A percentile compares a stretch with the other conserved stretches of the same genome.
These are phyloP conservation scores for Tetramorium parvispinum DNA, from an alignment of 1,140 invertebrate genomes.

Conservation along the genomic window DNA sequence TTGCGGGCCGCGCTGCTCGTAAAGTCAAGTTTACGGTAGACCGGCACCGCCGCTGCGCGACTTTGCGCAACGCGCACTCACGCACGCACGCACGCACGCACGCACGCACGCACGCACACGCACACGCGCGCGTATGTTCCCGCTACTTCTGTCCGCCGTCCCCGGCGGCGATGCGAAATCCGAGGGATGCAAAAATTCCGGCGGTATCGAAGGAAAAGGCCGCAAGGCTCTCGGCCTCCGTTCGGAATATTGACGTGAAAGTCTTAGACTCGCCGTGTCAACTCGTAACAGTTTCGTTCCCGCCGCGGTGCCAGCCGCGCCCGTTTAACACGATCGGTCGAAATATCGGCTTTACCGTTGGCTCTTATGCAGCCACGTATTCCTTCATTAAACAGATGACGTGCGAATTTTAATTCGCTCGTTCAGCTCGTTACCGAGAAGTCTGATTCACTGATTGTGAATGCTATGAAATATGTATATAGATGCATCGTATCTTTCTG, in stretches of 20 bases:
- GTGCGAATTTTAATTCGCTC: not conserved
- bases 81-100: not conserved
- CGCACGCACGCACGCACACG: not conserved
- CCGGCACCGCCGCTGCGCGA: slow-evolving; percentile 74
- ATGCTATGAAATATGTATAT: not conserved
- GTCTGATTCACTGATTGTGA: not conserved
- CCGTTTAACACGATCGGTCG: not conserved
- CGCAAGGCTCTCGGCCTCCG: not conserved
- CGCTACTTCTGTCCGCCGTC: slow-evolving; percentile 73
- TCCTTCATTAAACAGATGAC: not conserved
- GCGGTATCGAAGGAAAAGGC: slow-evolving; percentile 7
- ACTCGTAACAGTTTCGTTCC: slow-evolving; percentile 32
- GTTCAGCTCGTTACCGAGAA: not conserved
- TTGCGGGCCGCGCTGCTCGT: slow-evolving; percentile 64
- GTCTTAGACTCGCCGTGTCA: not conserved
- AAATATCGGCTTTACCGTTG: not conserved
- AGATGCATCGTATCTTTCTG: not conserved
- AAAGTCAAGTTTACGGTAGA: slow-evolving; percentile 81
- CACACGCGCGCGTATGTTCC: not conserved
- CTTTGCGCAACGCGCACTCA: slow-evolving; percentile 80
- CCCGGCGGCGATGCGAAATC: slow-evolving; percentile 26
- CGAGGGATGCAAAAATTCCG: slow-evolving; percentile 1
- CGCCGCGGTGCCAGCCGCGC: not conserved
- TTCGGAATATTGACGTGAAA: slow-evolving; percentile 15
- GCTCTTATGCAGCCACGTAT: not conserved